These are phyloP conservation scores for Chromoteleia sp. DNA, from an alignment of 2,888 invertebrate species.

Conservation along the genomic window DNA sequence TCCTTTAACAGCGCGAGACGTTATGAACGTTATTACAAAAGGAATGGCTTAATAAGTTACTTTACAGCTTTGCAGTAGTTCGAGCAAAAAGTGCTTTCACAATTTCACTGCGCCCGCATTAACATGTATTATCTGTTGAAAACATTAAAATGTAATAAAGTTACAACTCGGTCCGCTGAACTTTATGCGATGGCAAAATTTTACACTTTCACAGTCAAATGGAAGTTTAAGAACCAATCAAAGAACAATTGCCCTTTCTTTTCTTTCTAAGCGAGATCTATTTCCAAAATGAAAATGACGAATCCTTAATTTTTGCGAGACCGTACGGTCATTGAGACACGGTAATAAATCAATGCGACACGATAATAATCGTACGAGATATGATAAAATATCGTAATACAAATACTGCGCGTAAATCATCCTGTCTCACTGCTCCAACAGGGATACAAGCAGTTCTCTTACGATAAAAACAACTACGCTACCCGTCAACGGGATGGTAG, in stretches of 20 bases:
- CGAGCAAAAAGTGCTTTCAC: neutral
- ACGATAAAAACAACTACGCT: too few species aligned
- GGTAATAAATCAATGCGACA: too few species aligned
- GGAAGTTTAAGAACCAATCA: constrained; percentile 34
- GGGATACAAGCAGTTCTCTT: too few species aligned
- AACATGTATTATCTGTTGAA: constrained; percentile 31
- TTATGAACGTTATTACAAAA: neutral
- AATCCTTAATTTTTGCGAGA: too few species aligned
- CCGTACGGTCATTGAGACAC: too few species aligned
- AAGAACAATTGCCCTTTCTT: constrained; percentile 18
- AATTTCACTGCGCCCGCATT: constrained; percentile 15
- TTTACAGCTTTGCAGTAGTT: constrained; percentile 6
- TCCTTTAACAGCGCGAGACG: neutral
- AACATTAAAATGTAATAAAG: constrained; percentile 40
- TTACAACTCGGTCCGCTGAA: constrained; percentile 26
- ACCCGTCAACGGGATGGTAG: too few species aligned
- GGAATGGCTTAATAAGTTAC: constrained; percentile 21
- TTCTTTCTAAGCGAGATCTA: neutral
- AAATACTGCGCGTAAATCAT: too few species aligned
- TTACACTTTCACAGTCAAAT: constrained; percentile 27
- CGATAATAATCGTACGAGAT: too few species aligned
- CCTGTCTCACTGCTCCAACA: too few species aligned
- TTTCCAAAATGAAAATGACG: neutral
- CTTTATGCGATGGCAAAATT: constrained; percentile 25
- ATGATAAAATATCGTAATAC: too few species aligned